Evolutionary conservation across 2,797 vertebrate genomes (phyloP).

Genomic region (Peromyscus aztecus): DNA sequence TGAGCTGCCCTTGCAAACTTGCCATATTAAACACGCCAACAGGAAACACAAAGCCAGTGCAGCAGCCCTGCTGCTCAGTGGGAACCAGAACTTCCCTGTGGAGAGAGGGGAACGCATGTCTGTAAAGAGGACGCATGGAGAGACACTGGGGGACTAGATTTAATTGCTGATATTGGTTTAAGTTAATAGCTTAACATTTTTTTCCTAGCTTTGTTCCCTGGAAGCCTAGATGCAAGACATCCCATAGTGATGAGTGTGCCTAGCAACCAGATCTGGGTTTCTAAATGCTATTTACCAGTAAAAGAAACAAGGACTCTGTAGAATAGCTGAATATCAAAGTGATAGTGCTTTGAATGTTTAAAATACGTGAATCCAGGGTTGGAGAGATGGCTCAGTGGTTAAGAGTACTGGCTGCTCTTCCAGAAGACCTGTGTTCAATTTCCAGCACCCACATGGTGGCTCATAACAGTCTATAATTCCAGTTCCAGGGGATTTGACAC

Average conservation of each 20-base stretch:
- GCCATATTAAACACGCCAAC: neutral
- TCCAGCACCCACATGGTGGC: neutral
- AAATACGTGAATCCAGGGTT: neutral
- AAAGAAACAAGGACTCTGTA: neutral
- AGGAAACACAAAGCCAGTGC: neutral
- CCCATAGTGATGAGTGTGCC: fast-evolving
- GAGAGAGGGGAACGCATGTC: neutral
- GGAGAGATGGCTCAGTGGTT: neutral
- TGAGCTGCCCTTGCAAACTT: too few species aligned
- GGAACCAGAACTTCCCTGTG: neutral
- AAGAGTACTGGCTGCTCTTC: neutral
- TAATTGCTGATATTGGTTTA: neutral
- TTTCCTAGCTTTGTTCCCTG: neutral
- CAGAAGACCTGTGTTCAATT: neutral
- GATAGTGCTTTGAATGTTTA: neutral
- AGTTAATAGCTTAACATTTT: neutral
- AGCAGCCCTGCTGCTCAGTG: too few species aligned
- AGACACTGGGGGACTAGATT: neutral
- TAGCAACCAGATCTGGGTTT: neutral
- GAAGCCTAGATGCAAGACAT: neutral
- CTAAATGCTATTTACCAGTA: neutral
- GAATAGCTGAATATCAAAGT: neutral
- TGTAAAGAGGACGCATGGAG: too few species aligned
- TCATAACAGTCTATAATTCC: neutral
- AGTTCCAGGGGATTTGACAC: neutral